Conservation (phyloP, 2,113 vertebrate species). For the Phoenicopterus ruber region DNA sequence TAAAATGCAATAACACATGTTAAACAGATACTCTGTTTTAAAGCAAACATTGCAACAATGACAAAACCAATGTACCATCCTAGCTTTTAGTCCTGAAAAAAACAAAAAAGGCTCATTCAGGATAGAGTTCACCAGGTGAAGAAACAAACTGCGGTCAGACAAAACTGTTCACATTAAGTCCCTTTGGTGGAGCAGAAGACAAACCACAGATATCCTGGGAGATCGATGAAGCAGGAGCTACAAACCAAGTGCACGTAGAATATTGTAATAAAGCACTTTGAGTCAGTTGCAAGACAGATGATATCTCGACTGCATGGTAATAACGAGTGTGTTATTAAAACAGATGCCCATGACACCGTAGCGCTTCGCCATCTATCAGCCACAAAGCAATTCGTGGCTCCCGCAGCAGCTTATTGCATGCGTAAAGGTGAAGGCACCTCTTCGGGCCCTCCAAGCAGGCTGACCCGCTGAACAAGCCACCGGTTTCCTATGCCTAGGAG, state of each 20-base stretch:
- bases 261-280: neutral
- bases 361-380: neutral
- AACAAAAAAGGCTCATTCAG: neutral
- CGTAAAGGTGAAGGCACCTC: neutral
- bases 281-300: neutral
- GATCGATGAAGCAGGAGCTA: neutral
- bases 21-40: neutral
- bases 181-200: neutral
- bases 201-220: neutral
- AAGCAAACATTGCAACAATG: neutral
- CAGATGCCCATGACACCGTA: neutral
- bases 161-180: neutral
- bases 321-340: neutral
- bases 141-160: neutral
- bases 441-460: neutral
- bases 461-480: neutral
- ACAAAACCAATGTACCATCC: neutral
- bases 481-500: neutral
- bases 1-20: neutral
- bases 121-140: slow-evolving; percentile 41
- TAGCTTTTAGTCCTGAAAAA: neutral
- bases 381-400: neutral
- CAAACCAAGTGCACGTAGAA: neutral
- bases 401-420: fast-evolving
- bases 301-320: fast-evolving